These are phyloP conservation scores for Dysidea cf. avara DNA, from an alignment of 37 sponge, comb jelly and placozoan genomes.

Conservation along the genomic window DNA sequence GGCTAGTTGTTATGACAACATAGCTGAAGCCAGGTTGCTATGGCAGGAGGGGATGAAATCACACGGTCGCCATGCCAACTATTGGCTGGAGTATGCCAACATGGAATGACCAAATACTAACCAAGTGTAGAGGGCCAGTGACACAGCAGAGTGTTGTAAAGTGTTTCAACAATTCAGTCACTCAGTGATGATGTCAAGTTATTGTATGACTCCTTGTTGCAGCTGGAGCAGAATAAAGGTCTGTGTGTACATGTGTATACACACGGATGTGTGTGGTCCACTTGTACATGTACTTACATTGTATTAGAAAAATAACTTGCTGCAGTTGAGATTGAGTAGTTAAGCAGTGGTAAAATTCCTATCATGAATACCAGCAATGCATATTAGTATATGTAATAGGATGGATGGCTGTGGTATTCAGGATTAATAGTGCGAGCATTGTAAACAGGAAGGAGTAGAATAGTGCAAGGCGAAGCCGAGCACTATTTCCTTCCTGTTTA, in stretches of 20 bases:
- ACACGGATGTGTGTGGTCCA: background rate
- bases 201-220: conserved; percentile 57
- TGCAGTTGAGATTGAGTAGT: too few species aligned
- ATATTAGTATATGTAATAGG: too few species aligned
- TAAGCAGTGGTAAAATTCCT: too few species aligned
- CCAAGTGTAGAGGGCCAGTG: too few species aligned
- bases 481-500: too few species aligned
- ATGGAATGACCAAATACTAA: conserved; percentile 34
- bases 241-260: background rate
- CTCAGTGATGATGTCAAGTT: conserved; percentile 66
- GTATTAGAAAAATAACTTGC: too few species aligned
- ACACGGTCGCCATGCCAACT: conserved; percentile 49
- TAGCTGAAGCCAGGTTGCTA: conserved; percentile 23
- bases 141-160: conserved; percentile 63
- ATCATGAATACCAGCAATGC: too few species aligned
- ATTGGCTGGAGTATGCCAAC: conserved; percentile 72
- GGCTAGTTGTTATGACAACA: too few species aligned
- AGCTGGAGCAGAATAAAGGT: conserved; percentile 77
- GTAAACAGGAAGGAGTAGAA: too few species aligned
- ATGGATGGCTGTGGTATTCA: too few species aligned
- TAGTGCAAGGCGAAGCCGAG: too few species aligned
- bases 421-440: too few species aligned
- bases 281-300: conserved; percentile 6
- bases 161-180: conserved; percentile 59
- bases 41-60: conserved; percentile 72